These are phyloP conservation scores for Bombycilla garrulus DNA, from an alignment of 2,113 vertebrate species.

Conservation along the genomic window DNA sequence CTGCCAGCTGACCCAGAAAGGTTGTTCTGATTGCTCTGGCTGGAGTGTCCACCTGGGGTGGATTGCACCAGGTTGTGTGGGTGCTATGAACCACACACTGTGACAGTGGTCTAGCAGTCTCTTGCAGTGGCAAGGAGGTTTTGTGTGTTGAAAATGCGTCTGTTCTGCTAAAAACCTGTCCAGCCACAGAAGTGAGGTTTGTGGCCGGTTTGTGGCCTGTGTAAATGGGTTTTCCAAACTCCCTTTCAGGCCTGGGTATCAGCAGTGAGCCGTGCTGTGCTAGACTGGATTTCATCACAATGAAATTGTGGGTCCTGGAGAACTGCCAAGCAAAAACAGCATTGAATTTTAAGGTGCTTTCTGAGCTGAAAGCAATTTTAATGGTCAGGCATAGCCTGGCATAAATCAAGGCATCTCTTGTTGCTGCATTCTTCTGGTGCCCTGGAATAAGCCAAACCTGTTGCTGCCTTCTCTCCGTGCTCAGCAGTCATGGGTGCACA, in stretches of 20 bases:
- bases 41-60: not conserved
- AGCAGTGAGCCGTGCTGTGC: not conserved
- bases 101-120: not conserved
- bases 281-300: not conserved
- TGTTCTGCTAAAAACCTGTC: not conserved
- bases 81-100: not conserved
- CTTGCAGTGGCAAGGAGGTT: not conserved
- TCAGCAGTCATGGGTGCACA: not conserved
- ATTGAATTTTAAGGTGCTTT: not conserved
- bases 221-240: not conserved
- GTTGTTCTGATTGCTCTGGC: not conserved
- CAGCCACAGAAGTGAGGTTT: not conserved
- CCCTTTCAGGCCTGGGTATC: not conserved
- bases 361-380: not conserved
- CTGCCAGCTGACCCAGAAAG: not conserved
- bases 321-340: not conserved
- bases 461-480: fast-evolving
- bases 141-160: fast-evolving
- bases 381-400: not conserved
- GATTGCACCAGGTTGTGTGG: not conserved
- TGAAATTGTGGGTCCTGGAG: not conserved
- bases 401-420: not conserved
- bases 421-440: not conserved
- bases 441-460: not conserved
- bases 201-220: not conserved